These are phyloP conservation scores for Spicauda simplicius DNA, from an alignment of 2,888 invertebrate species.

Conservation along the genomic window DNA sequence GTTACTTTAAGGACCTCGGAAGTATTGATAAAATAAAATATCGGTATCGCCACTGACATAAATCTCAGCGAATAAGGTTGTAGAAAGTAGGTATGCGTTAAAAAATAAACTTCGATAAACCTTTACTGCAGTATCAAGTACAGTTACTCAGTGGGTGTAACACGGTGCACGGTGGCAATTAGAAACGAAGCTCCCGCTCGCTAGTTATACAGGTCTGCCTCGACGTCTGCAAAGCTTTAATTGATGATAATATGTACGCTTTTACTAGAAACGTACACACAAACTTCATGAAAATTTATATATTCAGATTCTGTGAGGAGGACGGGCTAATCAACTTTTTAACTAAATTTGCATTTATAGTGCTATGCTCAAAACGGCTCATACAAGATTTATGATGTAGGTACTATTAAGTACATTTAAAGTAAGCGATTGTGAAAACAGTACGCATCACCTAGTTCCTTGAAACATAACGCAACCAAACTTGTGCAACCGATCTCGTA, in stretches of 20 bases:
- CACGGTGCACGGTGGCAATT: constrained; percentile 54
- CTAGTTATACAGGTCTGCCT: constrained; percentile 29
- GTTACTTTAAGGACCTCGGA: neutral
- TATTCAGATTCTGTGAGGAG: constrained; percentile 27
- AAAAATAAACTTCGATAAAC: constrained; percentile 43
- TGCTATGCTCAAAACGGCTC: neutral
- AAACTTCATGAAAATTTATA: constrained; percentile 32
- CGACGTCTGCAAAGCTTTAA: constrained; percentile 37
- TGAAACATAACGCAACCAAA: constrained; percentile 10
- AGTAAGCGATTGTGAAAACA: neutral
- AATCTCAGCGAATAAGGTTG: constrained; percentile 37
- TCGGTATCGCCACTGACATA: constrained; percentile 16
- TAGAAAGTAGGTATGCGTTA: constrained; percentile 47
- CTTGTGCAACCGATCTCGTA: constrained; percentile 8
- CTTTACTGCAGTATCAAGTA: constrained; percentile 39
- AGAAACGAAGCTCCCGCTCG: constrained; percentile 46
- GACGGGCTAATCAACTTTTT: constrained; percentile 32
- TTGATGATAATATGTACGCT: constrained; percentile 36
- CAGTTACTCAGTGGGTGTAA: constrained; percentile 53
- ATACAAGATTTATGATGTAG: constrained; percentile 9
- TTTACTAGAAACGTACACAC: constrained; percentile 35
- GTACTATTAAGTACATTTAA: neutral
- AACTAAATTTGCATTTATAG: constrained; percentile 31
- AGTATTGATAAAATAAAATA: constrained; percentile 20
- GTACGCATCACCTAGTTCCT: neutral